phyloP scores from a whole-genome alignment of 2,113 vertebrate species.

The Bungarus multicinctus region DNA sequence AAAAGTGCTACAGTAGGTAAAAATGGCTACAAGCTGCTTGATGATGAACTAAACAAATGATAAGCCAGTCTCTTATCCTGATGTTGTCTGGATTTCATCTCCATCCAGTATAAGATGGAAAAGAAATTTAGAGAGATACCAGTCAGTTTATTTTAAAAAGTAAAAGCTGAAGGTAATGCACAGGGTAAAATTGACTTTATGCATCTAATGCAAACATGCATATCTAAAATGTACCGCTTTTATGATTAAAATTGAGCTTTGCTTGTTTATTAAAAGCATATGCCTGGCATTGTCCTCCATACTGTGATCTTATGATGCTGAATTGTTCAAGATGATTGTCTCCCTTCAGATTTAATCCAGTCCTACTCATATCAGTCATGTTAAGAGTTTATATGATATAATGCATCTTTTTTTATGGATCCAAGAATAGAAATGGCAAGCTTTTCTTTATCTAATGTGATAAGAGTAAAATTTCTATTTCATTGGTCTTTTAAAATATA shows the following conservation, averaged over 20 bases:
- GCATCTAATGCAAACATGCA: neutral
- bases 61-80: neutral
- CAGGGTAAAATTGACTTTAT: neutral
- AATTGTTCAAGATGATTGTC: conserved; percentile 25
- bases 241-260: neutral
- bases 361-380: neutral
- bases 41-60: neutral
- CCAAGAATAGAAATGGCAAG: neutral
- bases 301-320: conserved; percentile 14
- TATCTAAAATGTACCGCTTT: neutral
- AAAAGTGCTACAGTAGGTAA: neutral
- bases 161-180: neutral
- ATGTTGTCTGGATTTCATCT: neutral
- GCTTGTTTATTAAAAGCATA: conserved; percentile 4
- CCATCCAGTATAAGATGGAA: neutral
- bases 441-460: neutral
- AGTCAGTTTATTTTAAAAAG: neutral
- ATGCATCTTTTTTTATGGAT: neutral
- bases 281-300: conserved; percentile 15
- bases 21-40: neutral
- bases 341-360: conserved; percentile 4
- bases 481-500: neutral
- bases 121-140: neutral
- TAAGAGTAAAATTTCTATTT: neutral
- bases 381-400: neutral